Evolutionary conservation across 2,888 invertebrate species (phyloP), one percentile per base, ranked within the genome.

Genomic region (Pinctada fucata): DNA sequence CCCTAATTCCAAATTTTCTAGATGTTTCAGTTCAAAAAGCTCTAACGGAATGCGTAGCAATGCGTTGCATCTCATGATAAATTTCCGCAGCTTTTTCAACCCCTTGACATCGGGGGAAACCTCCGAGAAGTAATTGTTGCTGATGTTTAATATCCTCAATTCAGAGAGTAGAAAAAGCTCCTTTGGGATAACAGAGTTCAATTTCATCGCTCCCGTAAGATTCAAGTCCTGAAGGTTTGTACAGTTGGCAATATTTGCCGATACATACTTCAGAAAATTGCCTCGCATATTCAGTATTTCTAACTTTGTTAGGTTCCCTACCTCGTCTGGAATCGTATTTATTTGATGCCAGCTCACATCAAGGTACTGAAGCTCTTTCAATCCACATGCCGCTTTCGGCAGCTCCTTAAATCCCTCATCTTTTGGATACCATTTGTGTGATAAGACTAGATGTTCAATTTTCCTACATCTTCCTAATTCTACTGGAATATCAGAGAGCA

Each of bases 341-440:
- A 90, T 87, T 79, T 86, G 86, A 72, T 90, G 90, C 90, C 90
- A 90, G 58, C 88, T 89, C 5, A 89, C 83, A 75, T 89, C 87
- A 3, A 90, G 84, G n/a, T 84, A 82, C 2, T 78, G 76, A 52
- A 90, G 82, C 64, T 88, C 87, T 64, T 83, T 78, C 45, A 90
- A 79, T 50, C 80, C 75, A 78, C 88, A 88, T 6, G 89, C 83
- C 45, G 88, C 87, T 10, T 83, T 83, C 16, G 89, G 90, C 50
- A 90, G 82, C 2, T 81, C 84, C 75, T 77, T 83, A 74, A 90
- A 82, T 4, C 86, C 87, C 51, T 88, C 87, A 50, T 81, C 83
- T 45, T 87, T 83, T 13, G 90, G 89, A 63, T 89, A 88, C 84
- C 88, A 89, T 74, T 90, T 90, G 45, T 90, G 88, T 5, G 90